Evolutionary conservation across 2,113 vertebrate species (phyloP).

Genomic region (Crotalus tigris): DNA sequence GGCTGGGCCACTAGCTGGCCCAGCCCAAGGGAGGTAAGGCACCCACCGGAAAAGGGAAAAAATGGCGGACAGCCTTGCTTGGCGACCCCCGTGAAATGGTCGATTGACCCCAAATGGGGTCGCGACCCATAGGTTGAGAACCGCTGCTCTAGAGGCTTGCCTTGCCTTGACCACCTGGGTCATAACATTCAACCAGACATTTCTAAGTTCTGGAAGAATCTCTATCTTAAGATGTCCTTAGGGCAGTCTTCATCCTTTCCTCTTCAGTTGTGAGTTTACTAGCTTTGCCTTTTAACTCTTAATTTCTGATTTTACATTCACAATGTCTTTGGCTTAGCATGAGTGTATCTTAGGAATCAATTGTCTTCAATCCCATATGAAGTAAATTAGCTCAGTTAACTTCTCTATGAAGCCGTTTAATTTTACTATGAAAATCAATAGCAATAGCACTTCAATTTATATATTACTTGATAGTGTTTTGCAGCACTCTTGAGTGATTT

Average conservation of each 20-base stretch:
- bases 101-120: too few species aligned
- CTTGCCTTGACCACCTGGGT: too few species aligned
- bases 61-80: too few species aligned
- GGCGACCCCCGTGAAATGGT: too few species aligned
- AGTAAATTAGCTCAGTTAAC: conserved; percentile 17
- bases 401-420: conserved; percentile 33
- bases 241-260: neutral
- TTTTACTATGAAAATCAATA: conserved; percentile 50
- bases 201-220: neutral
- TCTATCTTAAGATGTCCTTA: neutral
- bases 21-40: too few species aligned
- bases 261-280: neutral
- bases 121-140: too few species aligned
- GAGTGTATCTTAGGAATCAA: neutral
- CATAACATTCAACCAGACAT: neutral
- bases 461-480: neutral
- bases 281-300: neutral
- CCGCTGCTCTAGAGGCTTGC: too few species aligned
- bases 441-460: neutral
- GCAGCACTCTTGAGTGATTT: neutral
- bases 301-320: neutral
- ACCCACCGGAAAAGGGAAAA: too few species aligned
- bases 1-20: too few species aligned
- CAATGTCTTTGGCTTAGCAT: neutral
- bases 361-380: conserved; percentile 39